Conservation (phyloP, 2,888 invertebrate genomes). For the Dichetophora obliterata region DNA sequence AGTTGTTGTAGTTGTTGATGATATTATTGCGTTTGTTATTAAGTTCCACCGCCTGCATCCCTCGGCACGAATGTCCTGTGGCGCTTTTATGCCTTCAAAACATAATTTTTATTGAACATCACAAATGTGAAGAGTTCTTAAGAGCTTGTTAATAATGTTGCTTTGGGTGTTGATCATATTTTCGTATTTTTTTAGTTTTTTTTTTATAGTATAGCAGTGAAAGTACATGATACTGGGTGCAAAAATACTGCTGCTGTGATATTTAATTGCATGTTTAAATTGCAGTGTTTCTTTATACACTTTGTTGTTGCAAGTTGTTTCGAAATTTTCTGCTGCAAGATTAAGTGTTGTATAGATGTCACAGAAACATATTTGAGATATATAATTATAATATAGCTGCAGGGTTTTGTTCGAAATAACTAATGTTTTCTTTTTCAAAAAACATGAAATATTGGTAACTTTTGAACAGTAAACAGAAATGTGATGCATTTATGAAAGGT, state of each 20-base stretch:
- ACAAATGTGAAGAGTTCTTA: neutral
- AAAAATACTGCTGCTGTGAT: constrained; percentile 15
- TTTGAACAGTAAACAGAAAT: neutral
- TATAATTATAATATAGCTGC: neutral
- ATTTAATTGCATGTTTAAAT: constrained; percentile 25
- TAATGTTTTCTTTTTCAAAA: no score
- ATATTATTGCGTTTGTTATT: constrained; percentile 17
- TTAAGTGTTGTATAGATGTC: neutral
- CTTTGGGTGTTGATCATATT: neutral
- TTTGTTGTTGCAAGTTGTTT: neutral
- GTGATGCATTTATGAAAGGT: neutral
- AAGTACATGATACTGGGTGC: neutral
- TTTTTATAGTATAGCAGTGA: no score
- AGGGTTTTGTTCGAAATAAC: neutral
- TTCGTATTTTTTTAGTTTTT: no score
- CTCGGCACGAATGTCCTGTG: constrained; percentile 9
- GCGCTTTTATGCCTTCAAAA: constrained; percentile 15
- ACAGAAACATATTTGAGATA: constrained; percentile 8
- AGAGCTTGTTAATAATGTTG: no score
- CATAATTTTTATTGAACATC: neutral
- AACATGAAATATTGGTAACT: no score
- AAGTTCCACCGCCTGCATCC: neutral
- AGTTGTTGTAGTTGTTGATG: constrained; percentile 8
- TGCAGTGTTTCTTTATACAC: neutral
- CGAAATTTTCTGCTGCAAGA: neutral